phyloP scores from a whole-genome alignment of 2,113 vertebrate genomes.

The Sterrhoptilus dennistouni region DNA sequence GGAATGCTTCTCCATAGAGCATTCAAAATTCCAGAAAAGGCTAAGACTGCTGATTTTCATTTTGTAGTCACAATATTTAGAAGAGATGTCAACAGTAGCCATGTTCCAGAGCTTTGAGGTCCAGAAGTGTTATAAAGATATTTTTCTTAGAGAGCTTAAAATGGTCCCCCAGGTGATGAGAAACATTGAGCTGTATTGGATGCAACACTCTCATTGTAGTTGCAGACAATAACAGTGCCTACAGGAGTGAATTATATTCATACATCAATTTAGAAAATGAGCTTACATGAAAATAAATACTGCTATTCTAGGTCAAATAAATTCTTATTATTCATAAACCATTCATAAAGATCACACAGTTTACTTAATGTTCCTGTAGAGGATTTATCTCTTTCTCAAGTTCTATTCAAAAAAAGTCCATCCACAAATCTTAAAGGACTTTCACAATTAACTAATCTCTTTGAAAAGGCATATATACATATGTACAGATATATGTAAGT shows the following conservation, averaged over 20 bases:
- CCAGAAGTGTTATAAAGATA: background rate
- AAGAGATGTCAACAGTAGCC: rapidly evolving
- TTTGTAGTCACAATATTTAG: background rate
- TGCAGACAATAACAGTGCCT: background rate
- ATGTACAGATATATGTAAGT: background rate
- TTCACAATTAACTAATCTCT: background rate
- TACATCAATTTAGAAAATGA: background rate
- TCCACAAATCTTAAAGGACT: background rate
- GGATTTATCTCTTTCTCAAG: background rate
- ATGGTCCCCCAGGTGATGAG: background rate
- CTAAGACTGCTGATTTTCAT: background rate
- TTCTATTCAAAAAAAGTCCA: background rate
- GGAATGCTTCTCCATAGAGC: background rate
- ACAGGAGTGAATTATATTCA: background rate
- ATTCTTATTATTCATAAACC: background rate
- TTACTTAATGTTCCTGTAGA: background rate
- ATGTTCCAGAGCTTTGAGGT: background rate
- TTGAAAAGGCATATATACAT: background rate
- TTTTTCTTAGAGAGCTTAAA: background rate
- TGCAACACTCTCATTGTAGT: background rate
- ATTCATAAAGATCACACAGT: background rate
- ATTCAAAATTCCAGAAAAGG: background rate
- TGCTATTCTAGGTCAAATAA: background rate
- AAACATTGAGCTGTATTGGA: background rate
- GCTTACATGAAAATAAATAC: background rate